Base-by-base conservation (phyloP, 2,113 vertebrate species). In the Xiphophorus couchianus region DNA sequence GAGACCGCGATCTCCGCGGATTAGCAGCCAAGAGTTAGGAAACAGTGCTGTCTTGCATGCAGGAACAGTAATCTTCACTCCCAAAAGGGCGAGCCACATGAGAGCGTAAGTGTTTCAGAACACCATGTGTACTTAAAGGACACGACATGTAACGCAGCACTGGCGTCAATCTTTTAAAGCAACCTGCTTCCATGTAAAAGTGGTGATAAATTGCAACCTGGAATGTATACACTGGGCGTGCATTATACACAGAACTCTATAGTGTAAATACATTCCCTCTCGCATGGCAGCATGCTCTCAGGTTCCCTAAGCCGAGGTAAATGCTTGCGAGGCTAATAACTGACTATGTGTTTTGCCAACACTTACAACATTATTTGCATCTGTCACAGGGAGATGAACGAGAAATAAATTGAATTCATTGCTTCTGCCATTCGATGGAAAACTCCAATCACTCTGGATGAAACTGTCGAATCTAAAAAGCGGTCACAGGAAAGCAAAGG, bases 251-350 rank as follows among this genome's bases (percentile, higher is more conserved):
- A 86, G 78, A 89, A 77, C 62, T 29, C 76, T 81, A 37, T 65
- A 84, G 82, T 86, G 88, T 92, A 89, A 92, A 90, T 90, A 90
- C 89, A 86, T 27, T 84, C 90, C 85, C 74, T 65, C 77, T 84
- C 78, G 73, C 87, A 87, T 74, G 85, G 83, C 79, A 70, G 74
- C 74, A 84, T 66, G 67, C 81, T 77, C 83, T 86, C 79, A 78
- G 68, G 80, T 91, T 91, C 87, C 79, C 80, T 60, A 42, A 71
- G 28, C n/a, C 76, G 76, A 86, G 82, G 74, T 62, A 39, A 83
- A 73, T 51, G 78, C 78, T 64, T 65, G 71, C 37, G 70, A 69
- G 71, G 71, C 66, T 82, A 77, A 76, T 30, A 71, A 69, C 37
- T 63, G 66, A 83, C n/a, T 28, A 28, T 66, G 74, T 35, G 69